A percentile compares a stretch with the other conserved stretches of the same genome.
These are phyloP conservation scores for Calameuta idolon DNA, from an alignment of 2,888 invertebrate species.

Conservation along the genomic window DNA sequence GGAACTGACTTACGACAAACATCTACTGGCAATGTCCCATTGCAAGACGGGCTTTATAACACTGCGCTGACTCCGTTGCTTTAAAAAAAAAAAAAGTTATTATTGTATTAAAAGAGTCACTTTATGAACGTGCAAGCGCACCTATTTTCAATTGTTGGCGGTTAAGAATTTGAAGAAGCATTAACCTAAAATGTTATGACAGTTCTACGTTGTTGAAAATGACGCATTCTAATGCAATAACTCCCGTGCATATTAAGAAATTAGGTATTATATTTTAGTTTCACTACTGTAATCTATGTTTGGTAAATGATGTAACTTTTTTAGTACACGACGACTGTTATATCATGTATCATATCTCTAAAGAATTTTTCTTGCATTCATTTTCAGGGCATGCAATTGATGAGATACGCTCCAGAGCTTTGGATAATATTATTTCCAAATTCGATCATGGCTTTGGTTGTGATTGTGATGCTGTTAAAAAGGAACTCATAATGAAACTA, in stretches of 20 bases:
- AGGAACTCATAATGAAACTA: slow-evolving; percentile 72
- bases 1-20: no score
- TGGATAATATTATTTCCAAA: slow-evolving; percentile 72
- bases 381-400: slow-evolving; percentile 70
- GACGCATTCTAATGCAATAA: slow-evolving; percentile 45
- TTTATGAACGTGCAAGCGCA: neutral
- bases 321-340: neutral
- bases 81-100: neutral
- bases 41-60: no score
- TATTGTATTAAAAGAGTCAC: neutral
- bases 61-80: no score
- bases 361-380: neutral
- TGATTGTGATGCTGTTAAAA: slow-evolving; percentile 73
- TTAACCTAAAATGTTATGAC: slow-evolving; percentile 3
- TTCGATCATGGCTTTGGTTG: slow-evolving; percentile 74
- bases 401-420: slow-evolving; percentile 72
- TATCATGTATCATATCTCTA: neutral
- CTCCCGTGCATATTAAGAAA: slow-evolving; percentile 51
- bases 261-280: slow-evolving; percentile 41
- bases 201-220: slow-evolving; percentile 30
- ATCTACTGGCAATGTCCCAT: no score
- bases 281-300: neutral
- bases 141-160: neutral
- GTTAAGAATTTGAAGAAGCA: neutral
- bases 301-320: neutral